Evolutionary conservation across 2,797 vertebrate species (phyloP).

Genomic region (Sarcophilus harrisii): DNA sequence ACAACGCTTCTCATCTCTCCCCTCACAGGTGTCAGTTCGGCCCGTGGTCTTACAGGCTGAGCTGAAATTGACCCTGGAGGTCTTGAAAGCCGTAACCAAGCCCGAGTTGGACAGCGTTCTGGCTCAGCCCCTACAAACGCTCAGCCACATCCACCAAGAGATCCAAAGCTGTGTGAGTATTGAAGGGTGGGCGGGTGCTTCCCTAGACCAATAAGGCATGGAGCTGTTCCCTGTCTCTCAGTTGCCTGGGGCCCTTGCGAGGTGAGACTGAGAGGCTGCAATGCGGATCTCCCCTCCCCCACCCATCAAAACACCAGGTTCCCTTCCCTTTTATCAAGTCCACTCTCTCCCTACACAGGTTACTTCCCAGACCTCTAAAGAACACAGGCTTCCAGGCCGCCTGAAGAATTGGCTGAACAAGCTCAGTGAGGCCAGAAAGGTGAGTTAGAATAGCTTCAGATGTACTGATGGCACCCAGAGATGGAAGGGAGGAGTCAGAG

Average conservation of each 20-base stretch:
- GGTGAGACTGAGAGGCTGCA: not conserved
- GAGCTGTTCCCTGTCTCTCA: not conserved
- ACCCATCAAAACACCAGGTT: not conserved
- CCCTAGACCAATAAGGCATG: fast-evolving
- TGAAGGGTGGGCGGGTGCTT: fast-evolving
- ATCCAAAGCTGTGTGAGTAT: constrained; percentile 44
- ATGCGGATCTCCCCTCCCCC: not conserved
- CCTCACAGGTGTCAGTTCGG: constrained; percentile 31
- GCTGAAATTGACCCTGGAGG: constrained; percentile 17
- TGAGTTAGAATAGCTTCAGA: not conserved
- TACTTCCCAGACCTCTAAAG: not conserved
- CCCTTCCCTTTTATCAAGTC: not conserved
- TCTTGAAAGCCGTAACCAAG: not conserved
- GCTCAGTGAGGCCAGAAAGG: constrained; percentile 10
- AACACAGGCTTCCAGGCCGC: not conserved
- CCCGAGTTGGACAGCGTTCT: not conserved
- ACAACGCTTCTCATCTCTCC: not conserved
- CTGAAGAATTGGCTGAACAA: constrained; percentile 1
- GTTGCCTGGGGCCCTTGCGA: not conserved
- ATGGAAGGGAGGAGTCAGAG: not conserved
- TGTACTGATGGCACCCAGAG: not conserved
- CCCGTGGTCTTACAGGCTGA: constrained; percentile 13
- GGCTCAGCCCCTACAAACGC: not conserved
- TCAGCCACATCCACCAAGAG: not conserved
- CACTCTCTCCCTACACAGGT: constrained; percentile 10